Evolutionary conservation across 2,888 invertebrate species (phyloP), one percentile per base, ranked within the genome.

Genomic region (Dromius quadrimaculatus): DNA sequence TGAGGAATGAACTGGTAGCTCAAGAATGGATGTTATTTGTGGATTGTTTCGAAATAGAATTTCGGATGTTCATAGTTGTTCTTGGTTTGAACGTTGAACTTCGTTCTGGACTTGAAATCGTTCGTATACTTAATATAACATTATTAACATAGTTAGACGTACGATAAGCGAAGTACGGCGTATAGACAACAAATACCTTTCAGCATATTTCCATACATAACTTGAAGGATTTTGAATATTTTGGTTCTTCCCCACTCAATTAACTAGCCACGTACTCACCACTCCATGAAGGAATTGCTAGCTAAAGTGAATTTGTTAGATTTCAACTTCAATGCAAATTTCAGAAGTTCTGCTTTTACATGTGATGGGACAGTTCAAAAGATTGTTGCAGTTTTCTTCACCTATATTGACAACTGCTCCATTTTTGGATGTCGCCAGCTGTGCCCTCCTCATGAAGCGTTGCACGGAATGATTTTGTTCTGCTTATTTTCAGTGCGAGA

Each of bases 61-160:
- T 20, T 38, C 38, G 50, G 28, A 65, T 54, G 62, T 62, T 38
- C 38, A 8, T 61, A 38, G 15, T 19, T 20, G 5, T 19, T 41
- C 41, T 41, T 15, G 20, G 13, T 23, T 15, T 11, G 22, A 11
- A 50, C 36, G 34, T 36, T 34, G 45, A 64, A 64, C 34, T 64
- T 64, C 19, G 23, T 15, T 45, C n/a, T 22, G 47, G 11, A 62
- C 41, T 64, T 64, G 28, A 28, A 63, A 64, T 64, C 59, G 64
- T 64, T 64, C 36, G 50, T 64, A 50, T 64, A 64, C 47, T 64
- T 64, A 45, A 45, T 47, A 64, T 50, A 47, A 64, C 64, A 64
- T 64, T 64, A 64, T 64, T 64, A 64, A 64, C 64, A 64, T 64
- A 64, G 64, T 64, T 64, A 19, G 20, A 41, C 19, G 20, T 19